Conservation (phyloP, 2,797 vertebrate species). For the Myotis pilosus region DNA sequence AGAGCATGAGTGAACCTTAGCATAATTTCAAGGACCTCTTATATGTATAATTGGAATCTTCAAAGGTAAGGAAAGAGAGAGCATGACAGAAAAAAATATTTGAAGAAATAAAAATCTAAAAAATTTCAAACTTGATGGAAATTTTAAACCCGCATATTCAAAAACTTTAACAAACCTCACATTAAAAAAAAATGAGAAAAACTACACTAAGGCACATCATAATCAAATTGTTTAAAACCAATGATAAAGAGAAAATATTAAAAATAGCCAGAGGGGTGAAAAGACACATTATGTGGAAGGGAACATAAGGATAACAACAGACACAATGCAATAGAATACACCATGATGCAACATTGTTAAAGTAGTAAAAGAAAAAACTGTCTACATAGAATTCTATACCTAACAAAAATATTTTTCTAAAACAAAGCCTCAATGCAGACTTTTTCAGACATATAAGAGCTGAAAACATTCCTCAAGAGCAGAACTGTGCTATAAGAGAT, state of each 20-base stretch:
- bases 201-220: neutral
- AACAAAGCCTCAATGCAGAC: neutral
- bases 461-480: neutral
- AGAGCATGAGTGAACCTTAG: neutral
- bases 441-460: neutral
- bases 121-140: conserved; percentile 10
- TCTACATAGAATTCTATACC: neutral
- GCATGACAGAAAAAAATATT: neutral
- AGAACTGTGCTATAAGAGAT: neutral
- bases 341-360: neutral
- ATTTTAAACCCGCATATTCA: neutral
- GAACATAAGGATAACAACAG: conserved; percentile 7
- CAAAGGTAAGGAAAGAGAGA: neutral
- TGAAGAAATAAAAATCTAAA: conserved; percentile 6
- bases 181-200: neutral
- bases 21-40: neutral
- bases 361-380: neutral
- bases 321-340: neutral
- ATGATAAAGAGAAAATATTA: conserved; percentile 37
- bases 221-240: conserved; percentile 38
- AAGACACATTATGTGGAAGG: neutral
- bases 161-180: neutral
- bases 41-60: neutral
- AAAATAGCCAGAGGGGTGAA: neutral
- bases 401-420: conserved; percentile 26